A percentile compares a stretch with the other conserved stretches of the same genome.
Conservation (phyloP, 2,797 vertebrate genomes). For the Myripristis murdjan region DNA sequence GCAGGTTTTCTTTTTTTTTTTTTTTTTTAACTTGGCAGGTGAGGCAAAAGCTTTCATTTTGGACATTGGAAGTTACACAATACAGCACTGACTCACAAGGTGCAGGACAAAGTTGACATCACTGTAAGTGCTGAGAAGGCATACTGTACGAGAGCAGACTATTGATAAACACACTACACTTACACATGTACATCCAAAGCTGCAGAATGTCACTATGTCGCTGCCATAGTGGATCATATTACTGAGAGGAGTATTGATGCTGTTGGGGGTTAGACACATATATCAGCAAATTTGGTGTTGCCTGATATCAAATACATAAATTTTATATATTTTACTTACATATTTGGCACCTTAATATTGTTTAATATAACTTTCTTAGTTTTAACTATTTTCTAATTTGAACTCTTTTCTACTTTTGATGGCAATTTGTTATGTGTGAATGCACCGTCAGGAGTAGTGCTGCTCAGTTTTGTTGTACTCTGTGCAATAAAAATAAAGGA, state of each 20-base stretch:
- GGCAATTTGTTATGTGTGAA: no score
- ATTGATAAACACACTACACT: background rate
- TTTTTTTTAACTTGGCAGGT: slow-evolving; percentile 25
- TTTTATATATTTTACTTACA: no score
- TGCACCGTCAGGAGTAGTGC: no score
- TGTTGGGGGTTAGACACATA: no score
- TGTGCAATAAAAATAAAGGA: no score
- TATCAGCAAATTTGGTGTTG: no score
- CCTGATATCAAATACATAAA: no score
- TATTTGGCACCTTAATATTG: no score
- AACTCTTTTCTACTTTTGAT: no score
- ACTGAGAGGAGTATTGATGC: background rate
- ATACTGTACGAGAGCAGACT: background rate
- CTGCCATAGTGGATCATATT: background rate
- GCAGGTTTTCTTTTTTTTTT: background rate
- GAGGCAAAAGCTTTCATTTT: slow-evolving; percentile 9
- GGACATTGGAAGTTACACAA: slow-evolving; percentile 42
- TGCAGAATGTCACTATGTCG: background rate
- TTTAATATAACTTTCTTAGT: no score
- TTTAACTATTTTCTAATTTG: no score
- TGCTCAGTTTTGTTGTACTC: no score
- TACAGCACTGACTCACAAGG: slow-evolving; percentile 31
- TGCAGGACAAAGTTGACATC: slow-evolving; percentile 7
- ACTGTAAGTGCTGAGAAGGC: background rate
- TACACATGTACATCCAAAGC: background rate